phyloP scores from a whole-genome alignment of 2,113 vertebrate genomes.

The Sphyrna mokarran region DNA sequence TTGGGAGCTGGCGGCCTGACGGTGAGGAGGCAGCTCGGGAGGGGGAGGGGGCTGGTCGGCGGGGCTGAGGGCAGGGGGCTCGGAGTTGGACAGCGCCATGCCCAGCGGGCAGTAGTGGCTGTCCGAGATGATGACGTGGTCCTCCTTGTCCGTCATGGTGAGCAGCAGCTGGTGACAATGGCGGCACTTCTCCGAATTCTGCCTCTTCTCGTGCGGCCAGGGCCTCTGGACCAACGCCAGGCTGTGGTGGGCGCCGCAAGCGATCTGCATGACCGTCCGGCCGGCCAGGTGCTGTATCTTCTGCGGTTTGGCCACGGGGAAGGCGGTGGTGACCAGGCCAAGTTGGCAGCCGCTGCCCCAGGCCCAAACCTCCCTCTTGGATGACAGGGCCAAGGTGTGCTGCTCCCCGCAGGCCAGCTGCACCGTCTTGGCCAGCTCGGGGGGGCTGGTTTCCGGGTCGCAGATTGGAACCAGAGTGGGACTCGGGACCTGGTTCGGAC shows the following conservation, averaged over 20 bases:
- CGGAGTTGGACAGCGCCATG: slow-evolving; percentile 63
- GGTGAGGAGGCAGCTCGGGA: slow-evolving; percentile 38
- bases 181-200: slow-evolving; percentile 78
- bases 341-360: slow-evolving; percentile 92
- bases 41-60: slow-evolving; percentile 49
- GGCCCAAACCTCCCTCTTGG: slow-evolving; percentile 82
- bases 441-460: slow-evolving; percentile 61
- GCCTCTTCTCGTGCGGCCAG: slow-evolving; percentile 63
- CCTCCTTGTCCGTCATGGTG: slow-evolving; percentile 96
- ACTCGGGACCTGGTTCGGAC: slow-evolving; percentile 64
- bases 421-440: slow-evolving; percentile 62
- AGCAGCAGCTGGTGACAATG: slow-evolving; percentile 89
- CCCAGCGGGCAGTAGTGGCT: slow-evolving; percentile 80
- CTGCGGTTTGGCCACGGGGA: slow-evolving; percentile 79
- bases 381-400: slow-evolving; percentile 79
- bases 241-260: slow-evolving; percentile 84
- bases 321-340: slow-evolving; percentile 64
- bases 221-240: slow-evolving; percentile 82
- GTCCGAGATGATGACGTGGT: slow-evolving; percentile 97
- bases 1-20: background rate
- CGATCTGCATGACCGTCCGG: slow-evolving; percentile 79
- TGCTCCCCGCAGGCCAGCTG: slow-evolving; percentile 85
- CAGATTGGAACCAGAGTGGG: slow-evolving; percentile 71
- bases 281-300: slow-evolving; percentile 83
- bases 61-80: slow-evolving; percentile 37